Percentiles rank a stretch among this genome's conserved stretches.
These are phyloP conservation scores for Upupa epops DNA, from an alignment of 2,113 vertebrate species.

Conservation along the genomic window DNA sequence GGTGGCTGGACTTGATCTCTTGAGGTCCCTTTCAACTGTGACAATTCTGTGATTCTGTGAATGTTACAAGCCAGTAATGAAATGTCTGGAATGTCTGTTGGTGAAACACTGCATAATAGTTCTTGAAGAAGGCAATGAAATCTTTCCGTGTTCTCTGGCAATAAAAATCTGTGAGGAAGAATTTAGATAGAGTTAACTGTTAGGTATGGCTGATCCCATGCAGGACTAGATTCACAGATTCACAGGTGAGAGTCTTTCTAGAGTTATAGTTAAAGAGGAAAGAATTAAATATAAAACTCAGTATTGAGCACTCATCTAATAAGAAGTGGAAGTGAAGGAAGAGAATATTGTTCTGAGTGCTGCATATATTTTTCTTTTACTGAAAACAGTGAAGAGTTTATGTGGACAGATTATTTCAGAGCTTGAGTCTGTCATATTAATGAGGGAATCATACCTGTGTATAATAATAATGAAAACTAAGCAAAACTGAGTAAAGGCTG, in stretches of 20 bases:
- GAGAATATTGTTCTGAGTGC: neutral
- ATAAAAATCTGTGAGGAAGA: neutral
- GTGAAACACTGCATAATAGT: neutral
- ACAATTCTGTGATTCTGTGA: neutral
- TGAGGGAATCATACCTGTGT: neutral
- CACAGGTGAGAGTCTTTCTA: neutral
- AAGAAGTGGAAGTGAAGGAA: neutral
- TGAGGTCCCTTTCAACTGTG: too few relatives aligned
- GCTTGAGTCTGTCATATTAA: neutral
- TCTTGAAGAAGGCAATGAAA: neutral
- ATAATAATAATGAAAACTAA: conserved; percentile 40
- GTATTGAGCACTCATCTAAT: fast-evolving
- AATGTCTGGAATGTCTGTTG: neutral
- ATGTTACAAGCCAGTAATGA: neutral
- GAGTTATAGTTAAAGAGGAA: neutral
- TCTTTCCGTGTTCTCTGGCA: neutral
- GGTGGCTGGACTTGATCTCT: too few relatives aligned
- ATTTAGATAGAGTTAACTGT: neutral
- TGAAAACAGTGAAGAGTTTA: neutral
- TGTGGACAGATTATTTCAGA: neutral
- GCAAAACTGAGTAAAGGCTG: conserved; percentile 17
- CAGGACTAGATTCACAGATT: too few relatives aligned
- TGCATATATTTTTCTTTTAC: neutral
- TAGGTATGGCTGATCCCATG: neutral
- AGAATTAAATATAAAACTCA: neutral